Evolutionary conservation across 2,888 invertebrate species (phyloP).

Genomic region (Hyposoter didymator): DNA sequence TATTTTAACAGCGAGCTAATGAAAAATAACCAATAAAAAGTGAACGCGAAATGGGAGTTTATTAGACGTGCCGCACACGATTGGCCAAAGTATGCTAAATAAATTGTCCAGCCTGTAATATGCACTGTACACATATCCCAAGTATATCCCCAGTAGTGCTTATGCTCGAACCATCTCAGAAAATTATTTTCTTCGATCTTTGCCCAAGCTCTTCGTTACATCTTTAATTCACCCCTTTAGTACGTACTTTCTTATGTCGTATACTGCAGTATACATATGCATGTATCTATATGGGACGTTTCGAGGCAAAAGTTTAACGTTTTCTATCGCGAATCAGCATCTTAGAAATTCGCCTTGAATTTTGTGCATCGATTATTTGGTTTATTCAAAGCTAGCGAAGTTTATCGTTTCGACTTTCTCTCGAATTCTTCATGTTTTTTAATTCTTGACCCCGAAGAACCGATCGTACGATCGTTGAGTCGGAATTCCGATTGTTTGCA

Average conservation of each 20-base stretch:
- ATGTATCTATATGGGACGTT: slow-evolving; percentile 3
- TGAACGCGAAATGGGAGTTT: slow-evolving; percentile 47
- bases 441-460: too few relatives aligned
- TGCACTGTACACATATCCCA: slow-evolving; percentile 9
- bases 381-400: not conserved
- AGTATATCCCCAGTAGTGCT: slow-evolving; percentile 32
- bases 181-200: slow-evolving; percentile 64
- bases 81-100: slow-evolving; percentile 53
- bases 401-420: too few relatives aligned
- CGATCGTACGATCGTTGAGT: too few relatives aligned
- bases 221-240: slow-evolving; percentile 67
- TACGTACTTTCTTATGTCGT: slow-evolving; percentile 62
- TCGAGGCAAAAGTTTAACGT: not conserved
- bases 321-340: not conserved
- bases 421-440: too few relatives aligned
- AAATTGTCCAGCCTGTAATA: slow-evolving; percentile 45
- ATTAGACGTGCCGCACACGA: slow-evolving; percentile 47
- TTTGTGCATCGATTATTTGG: too few relatives aligned
- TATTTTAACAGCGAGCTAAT: slow-evolving; percentile 20
- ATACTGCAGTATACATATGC: slow-evolving; percentile 29
- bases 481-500: too few relatives aligned
- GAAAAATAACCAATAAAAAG: not conserved
- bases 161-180: slow-evolving; percentile 37
- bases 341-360: not conserved
- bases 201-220: slow-evolving; percentile 58